Base-by-base conservation (phyloP, 2,797 vertebrate species). In the Pipistrellus pygmaeus region DNA sequence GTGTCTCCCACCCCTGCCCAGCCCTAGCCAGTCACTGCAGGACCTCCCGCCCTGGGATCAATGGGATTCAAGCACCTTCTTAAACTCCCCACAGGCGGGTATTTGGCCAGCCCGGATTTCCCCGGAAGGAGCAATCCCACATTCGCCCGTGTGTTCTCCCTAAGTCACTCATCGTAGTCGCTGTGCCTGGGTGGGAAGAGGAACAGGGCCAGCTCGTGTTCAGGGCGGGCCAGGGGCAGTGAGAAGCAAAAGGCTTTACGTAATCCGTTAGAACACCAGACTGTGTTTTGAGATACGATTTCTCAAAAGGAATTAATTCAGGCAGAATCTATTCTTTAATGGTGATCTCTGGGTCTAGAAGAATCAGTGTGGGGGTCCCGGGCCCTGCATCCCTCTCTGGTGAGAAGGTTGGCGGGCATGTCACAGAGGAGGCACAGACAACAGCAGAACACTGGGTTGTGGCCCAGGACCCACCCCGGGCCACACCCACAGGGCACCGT, bases 251-350 rank as follows among this genome's bases (percentile, higher is more conserved):
- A 64, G 21, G 48, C n/a, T 91, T 88, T 90, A 68, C 83, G 93
- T 92, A 32, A 77, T 75, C 60, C 27, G 27, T 68, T 66, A 51
- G 35, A 38, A 78, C 44, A 76, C 32, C 51, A 93, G 57, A 55
- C 64, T 90, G 72, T 55, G 35, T 60, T 91, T 62, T 62, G 64
- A 95, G 86, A 83, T 17, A 69, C 0, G 41, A 64, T 69, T 93
- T 93, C 86, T 94, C 53, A 23, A 57, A 88, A 76, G 64, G 41
- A 48, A 77, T 41, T 71, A 27, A 62, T 69, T 94, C 81, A 72
- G 86, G 60, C 46, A 84, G 71, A 91, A 94, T 46, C 69, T 64
- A 25, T 30, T 60, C 75, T 78, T 95, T 44, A 55, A 83, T 14
- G 51, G 38, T 35, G 55, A 35, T n/a, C 64, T 84, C 62, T 55